Evolutionary conservation across 2,888 invertebrate species (phyloP).

Genomic region (Andrena hattorfiana): DNA sequence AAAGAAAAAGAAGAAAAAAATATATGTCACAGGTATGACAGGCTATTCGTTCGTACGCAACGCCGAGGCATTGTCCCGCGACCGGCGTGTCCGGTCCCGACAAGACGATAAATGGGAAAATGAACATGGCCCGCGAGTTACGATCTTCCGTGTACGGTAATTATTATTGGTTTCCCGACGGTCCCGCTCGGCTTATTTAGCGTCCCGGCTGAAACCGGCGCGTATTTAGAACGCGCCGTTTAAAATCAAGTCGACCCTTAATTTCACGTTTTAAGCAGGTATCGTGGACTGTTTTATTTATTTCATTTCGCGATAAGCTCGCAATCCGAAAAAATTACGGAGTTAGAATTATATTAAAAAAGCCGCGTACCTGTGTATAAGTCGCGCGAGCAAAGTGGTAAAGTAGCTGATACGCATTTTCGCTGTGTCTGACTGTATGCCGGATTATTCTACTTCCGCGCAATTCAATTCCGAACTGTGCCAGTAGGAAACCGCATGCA

Average conservation of each 20-base stretch:
- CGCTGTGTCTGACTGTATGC: conserved; percentile 38
- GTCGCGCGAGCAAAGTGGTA: too few species aligned
- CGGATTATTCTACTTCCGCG: conserved; percentile 39
- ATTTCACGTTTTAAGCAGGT: neutral
- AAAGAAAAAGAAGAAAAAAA: conserved; percentile 20
- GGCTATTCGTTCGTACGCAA: conserved; percentile 63
- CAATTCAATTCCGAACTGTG: too few species aligned
- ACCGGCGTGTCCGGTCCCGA: conserved; percentile 27
- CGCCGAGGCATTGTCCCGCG: conserved; percentile 57
- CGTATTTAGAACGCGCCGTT: conserved; percentile 7
- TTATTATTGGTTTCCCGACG: conserved; percentile 55
- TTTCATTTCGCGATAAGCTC: neutral
- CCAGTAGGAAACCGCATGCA: too few species aligned
- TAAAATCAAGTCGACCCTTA: neutral
- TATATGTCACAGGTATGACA: conserved; percentile 67
- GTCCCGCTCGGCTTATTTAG: conserved; percentile 19
- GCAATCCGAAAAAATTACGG: too few species aligned
- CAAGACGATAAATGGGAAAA: conserved; percentile 62
- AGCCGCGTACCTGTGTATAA: too few species aligned
- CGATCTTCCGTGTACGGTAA: conserved; percentile 56
- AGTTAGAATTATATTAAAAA: too few species aligned
- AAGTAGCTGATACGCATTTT: neutral
- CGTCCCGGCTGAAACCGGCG: conserved; percentile 22
- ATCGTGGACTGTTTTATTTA: neutral
- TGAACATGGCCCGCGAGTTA: conserved; percentile 53